A percentile compares a stretch with the other conserved stretches of the same genome.
These are phyloP conservation scores for Ptychadena robeensis DNA, from an alignment of 2,797 vertebrate species.

Conservation along the genomic window DNA sequence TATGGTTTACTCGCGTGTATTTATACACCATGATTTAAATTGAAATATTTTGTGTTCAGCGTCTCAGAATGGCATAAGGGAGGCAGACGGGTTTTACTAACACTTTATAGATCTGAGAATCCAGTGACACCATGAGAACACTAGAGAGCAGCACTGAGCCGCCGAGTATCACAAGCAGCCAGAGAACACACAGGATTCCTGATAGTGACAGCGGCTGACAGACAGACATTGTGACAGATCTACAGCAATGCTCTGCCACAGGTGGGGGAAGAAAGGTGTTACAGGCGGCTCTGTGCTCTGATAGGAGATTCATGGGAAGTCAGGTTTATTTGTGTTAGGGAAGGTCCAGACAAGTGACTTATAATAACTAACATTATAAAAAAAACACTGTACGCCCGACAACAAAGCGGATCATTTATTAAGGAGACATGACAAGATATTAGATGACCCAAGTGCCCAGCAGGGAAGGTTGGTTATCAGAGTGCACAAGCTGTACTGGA, in stretches of 20 bases:
- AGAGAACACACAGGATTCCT: background rate
- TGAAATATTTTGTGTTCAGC: too few relatives aligned
- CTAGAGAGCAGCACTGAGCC: conserved; percentile 24
- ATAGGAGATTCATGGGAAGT: background rate
- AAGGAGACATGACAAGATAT: conserved; percentile 50
- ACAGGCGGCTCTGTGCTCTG: background rate
- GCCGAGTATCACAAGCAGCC: background rate
- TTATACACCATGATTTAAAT: too few relatives aligned
- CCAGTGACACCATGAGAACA: background rate
- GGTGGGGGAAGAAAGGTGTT: background rate
- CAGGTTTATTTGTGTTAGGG: conserved; percentile 12
- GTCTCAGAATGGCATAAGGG: too few relatives aligned
- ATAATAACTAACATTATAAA: background rate
- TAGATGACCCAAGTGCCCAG: conserved; percentile 39
- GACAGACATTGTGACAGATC: conserved; percentile 19
- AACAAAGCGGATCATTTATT: conserved; percentile 54
- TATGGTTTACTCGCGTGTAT: too few relatives aligned
- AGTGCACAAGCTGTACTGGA: background rate
- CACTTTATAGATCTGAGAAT: too few relatives aligned
- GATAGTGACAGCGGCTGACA: conserved; percentile 26
- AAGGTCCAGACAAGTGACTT: conserved; percentile 17
- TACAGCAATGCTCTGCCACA: conserved; percentile 13
- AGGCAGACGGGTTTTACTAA: too few relatives aligned
- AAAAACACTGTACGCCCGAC: conserved; percentile 7
- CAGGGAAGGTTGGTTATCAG: conserved; percentile 31